These are phyloP conservation scores for Sylvilagus bachmani DNA, from an alignment of 2,113 vertebrate species.

Conservation along the genomic window DNA sequence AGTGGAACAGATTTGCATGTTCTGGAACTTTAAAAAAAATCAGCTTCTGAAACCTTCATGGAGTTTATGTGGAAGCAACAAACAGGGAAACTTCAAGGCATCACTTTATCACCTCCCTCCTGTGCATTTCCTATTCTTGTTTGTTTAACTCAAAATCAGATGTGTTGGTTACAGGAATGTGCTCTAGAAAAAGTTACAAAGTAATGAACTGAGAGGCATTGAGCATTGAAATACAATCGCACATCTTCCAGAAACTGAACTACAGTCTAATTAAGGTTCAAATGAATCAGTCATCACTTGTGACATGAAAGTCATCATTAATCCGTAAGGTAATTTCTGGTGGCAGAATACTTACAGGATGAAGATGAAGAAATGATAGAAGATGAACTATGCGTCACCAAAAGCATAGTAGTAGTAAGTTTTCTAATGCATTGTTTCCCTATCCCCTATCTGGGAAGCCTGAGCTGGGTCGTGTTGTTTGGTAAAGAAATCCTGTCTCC, in stretches of 20 bases:
- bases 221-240: conserved; percentile 45
- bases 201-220: conserved; percentile 57
- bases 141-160: conserved; percentile 21
- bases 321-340: conserved; percentile 40
- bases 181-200: conserved; percentile 64
- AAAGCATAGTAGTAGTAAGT: not conserved
- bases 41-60: not conserved
- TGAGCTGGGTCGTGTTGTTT: not conserved
- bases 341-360: conserved; percentile 68
- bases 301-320: conserved; percentile 52
- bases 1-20: conserved; percentile 75
- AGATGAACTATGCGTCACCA: not conserved
- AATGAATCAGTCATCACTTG: conserved; percentile 24
- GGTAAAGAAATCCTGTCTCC: not conserved
- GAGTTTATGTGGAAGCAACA: conserved; percentile 38
- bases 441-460: conserved; percentile 25
- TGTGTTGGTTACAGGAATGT: conserved; percentile 19
- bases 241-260: conserved; percentile 8
- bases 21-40: conserved; percentile 34
- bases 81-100: conserved; percentile 44
- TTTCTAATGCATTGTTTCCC: not conserved
- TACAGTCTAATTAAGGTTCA: conserved; percentile 42
- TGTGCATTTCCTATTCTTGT: not conserved
- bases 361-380: conserved; percentile 39
- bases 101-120: not conserved